A percentile compares a stretch with the other conserved stretches of the same genome.
phyloP scores from a whole-genome alignment of 2,797 vertebrate species.

The Tragopan temminckii region DNA sequence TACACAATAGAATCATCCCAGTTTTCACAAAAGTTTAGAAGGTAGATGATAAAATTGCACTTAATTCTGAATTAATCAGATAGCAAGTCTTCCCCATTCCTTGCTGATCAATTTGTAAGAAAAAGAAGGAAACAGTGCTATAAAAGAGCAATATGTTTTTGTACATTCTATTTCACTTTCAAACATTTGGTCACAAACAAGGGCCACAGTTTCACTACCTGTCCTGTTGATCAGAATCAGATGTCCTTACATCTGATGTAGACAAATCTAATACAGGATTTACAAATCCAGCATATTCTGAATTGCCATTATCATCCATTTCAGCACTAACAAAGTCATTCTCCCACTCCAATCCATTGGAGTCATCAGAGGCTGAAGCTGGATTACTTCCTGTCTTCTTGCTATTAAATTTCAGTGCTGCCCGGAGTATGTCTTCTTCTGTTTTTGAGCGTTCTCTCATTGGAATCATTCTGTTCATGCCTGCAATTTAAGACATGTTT shows the following conservation, averaged over 20 bases:
- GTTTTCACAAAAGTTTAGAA: conserved; percentile 71
- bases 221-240: conserved; percentile 75
- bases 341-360: conserved; percentile 96
- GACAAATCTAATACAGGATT: conserved; percentile 90
- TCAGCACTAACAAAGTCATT: conserved; percentile 94
- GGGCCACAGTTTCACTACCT: conserved; percentile 73
- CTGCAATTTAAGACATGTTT: conserved; percentile 61
- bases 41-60: conserved; percentile 83
- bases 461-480: conserved; percentile 91
- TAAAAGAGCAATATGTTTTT: background rate
- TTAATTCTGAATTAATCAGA: conserved; percentile 75
- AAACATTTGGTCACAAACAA: conserved; percentile 36
- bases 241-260: conserved; percentile 71
- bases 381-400: conserved; percentile 86
- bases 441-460: conserved; percentile 93
- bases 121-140: background rate
- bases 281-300: conserved; percentile 91
- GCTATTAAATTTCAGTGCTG: conserved; percentile 85
- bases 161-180: conserved; percentile 20
- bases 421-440: conserved; percentile 95
- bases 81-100: background rate
- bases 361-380: conserved; percentile 92
- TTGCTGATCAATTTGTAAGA: background rate
- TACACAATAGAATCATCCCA: conserved; percentile 50
- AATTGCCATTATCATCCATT: conserved; percentile 88